Base-by-base conservation (phyloP, 2,797 vertebrate species). In the Threskiornis aethiopicus region DNA sequence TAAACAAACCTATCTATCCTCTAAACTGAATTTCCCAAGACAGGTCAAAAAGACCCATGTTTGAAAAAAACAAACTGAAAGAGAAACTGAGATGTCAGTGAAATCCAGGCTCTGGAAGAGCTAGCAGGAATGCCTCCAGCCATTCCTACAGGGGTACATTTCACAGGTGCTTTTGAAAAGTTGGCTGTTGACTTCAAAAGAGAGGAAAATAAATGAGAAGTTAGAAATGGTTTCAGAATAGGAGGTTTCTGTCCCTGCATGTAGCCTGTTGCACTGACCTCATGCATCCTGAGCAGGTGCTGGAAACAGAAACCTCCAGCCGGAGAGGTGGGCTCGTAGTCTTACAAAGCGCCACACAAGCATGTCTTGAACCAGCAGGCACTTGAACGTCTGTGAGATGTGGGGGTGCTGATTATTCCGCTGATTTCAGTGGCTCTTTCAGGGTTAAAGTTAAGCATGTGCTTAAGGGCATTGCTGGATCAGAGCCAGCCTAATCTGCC, bases 151-250 rank as follows among this genome's bases (percentile, higher is more conserved):
- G 39, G 22, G 35, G 8, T 22, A 75, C 21, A 80, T 90, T 89
- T 94, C 73, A 69, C 70, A 90, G 80, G 77, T 86, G 71, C 77
- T 92, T 93, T 87, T 87, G 75, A 73, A 80, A 87, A 83, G 37
- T 24, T 87, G 87, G 72, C 64, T 66, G 24, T 83, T 90, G 64
- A 82, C 86, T 96, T 92, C 87, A 87, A 84, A 93, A 94, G 87
- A 83, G 51, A 59, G 37, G 41, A 79, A 87, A 92, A 89, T 55
- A 90, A 87, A 89, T 77, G 16, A 64, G n/a, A 55, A 76, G 59
- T 62, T 72, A 69, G 69, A 76, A 69, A 28, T 15, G 29, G 39
- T 72, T 90, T 90, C 61, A 54, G 83, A 82, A 62, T 2, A 78
- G 55, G 58, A 88, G 71, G 61, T 86, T 47, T 65, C 76, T 91